Base-by-base conservation (phyloP, 1,140 invertebrate genomes). In the Batillaria attramentaria region DNA sequence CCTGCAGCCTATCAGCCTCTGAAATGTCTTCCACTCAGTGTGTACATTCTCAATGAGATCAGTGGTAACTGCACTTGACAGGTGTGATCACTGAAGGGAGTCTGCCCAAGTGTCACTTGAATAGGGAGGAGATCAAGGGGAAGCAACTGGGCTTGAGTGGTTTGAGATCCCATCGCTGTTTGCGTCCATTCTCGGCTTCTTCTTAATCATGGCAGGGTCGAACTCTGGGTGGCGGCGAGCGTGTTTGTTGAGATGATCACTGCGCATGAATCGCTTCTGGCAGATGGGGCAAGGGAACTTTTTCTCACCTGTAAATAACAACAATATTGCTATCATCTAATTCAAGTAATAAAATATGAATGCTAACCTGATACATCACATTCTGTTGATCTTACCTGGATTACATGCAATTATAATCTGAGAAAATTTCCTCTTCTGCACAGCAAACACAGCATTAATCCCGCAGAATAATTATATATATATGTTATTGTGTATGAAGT, bases 221-320 rank as follows among this genome's bases (percentile, higher is more conserved):
- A 87, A 90, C 33, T 86, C 84, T 28, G 89, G 86, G 80, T 93
- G 79, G 84, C 90, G 39, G 90, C 93, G 39, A 18, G 87, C 90
- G 81, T 92, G 91, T 77, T 92, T 92, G 69, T 87, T 89, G 5
- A 91, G 82, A 82, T 92, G 91, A 76, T 92, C 91, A 79, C 90
- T 98, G 65, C 98, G 93, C 96, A 99, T 98, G 91, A 99, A 99
- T 73, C 95, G 93, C 83, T 97, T 94, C 78, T 94, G 94, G 90
- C 98, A 99, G 24, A 96, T 93, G 13, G 92, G 90, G 89, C 98
- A 99, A 1, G 93, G 94, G 91, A 99, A 99, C 88, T 97, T 97
- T 91, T 99, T 98, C 89, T 99, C 98, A 3, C 92, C 92, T 89
- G 78, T 28, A 84, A 85, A 68, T 72, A 50, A 60, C 77, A 35